Evolutionary conservation across 2,113 vertebrate genomes (phyloP).

Genomic region (Nipponia nippon): DNA sequence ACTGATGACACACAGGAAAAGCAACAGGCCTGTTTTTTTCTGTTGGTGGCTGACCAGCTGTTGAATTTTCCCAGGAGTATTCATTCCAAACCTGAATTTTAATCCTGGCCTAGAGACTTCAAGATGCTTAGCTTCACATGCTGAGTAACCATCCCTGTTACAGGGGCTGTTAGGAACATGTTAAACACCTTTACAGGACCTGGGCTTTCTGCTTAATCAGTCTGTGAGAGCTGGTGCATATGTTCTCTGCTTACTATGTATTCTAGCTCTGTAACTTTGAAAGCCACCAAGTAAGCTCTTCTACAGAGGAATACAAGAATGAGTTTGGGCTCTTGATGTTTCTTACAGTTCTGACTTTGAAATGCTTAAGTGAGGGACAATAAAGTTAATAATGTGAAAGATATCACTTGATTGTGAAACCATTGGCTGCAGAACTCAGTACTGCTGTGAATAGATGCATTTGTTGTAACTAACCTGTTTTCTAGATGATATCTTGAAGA

Average conservation of each 20-base stretch:
- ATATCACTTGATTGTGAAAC: background rate
- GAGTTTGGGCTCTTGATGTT: background rate
- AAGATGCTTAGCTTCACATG: accelerated
- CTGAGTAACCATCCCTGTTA: background rate
- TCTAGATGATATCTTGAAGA: background rate
- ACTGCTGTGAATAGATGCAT: background rate
- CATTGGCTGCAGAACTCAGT: background rate
- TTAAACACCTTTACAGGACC: background rate
- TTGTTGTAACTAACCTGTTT: background rate
- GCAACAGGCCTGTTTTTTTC: background rate
- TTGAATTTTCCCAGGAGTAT: background rate
- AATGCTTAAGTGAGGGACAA: background rate
- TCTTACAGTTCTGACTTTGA: background rate
- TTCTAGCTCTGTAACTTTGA: background rate
- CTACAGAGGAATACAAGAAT: background rate
- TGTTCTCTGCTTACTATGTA: background rate
- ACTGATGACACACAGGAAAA: background rate
- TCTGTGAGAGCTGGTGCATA: background rate
- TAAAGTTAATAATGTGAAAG: background rate
- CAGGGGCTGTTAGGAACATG: background rate
- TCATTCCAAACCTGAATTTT: background rate
- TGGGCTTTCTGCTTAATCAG: background rate
- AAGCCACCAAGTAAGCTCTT: background rate
- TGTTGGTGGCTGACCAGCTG: background rate
- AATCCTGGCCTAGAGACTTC: background rate